Conservation (phyloP, 2,113 vertebrate species). For the Eleginops maclovinus region DNA sequence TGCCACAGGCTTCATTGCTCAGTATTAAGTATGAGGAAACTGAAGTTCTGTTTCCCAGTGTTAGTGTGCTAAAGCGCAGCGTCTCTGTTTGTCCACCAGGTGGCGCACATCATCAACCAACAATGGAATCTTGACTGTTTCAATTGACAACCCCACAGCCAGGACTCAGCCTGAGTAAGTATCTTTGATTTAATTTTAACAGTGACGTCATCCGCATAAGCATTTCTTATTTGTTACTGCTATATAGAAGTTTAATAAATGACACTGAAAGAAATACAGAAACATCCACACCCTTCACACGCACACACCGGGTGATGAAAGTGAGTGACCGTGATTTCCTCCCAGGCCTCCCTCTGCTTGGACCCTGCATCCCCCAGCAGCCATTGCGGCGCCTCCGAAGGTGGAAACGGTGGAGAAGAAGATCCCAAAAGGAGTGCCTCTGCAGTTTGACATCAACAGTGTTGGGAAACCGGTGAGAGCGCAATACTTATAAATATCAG, state of each 20-base stretch:
- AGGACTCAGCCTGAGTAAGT: slow-evolving; percentile 90
- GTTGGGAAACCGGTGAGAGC: slow-evolving; percentile 92
- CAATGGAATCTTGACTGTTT: slow-evolving; percentile 93
- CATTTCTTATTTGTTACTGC: not conserved
- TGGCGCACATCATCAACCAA: slow-evolving; percentile 90
- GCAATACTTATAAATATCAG: not conserved
- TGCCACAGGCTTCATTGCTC: not conserved
- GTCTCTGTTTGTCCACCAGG: slow-evolving; percentile 81
- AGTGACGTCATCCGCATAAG: not conserved
- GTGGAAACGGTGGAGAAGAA: slow-evolving; percentile 88
- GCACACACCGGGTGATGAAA: too few relatives aligned
- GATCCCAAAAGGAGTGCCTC: slow-evolving; percentile 92
- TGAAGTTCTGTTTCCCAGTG: slow-evolving; percentile 12
- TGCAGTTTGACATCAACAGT: slow-evolving; percentile 98
- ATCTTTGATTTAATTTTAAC: not conserved
- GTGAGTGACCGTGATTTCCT: not conserved
- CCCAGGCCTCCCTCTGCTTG: slow-evolving; percentile 89
- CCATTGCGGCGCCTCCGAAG: slow-evolving; percentile 83
- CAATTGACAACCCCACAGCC: slow-evolving; percentile 96
- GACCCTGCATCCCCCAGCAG: slow-evolving; percentile 85
- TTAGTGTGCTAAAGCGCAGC: not conserved
- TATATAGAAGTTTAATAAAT: too few relatives aligned
- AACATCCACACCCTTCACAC: not conserved
- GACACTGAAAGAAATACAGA: not conserved
- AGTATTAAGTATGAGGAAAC: slow-evolving; percentile 1